Evolutionary conservation across 2,113 vertebrate species (phyloP).

Genomic region (Barnardius zonarius): DNA sequence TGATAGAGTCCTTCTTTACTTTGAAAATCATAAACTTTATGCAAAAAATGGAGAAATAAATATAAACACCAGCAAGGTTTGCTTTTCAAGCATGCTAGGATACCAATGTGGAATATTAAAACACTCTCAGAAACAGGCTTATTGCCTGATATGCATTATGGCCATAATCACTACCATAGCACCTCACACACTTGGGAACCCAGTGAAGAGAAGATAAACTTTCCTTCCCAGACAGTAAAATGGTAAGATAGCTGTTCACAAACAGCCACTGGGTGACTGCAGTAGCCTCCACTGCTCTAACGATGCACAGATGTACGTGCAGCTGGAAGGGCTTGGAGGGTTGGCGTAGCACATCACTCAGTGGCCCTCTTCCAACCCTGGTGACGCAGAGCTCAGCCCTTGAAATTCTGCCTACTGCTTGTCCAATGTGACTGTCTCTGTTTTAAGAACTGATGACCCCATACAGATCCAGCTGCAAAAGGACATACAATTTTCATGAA

Average conservation of each 20-base stretch:
- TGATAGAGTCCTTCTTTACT: background rate
- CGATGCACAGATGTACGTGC: background rate
- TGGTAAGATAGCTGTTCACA: background rate
- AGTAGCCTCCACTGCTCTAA: background rate
- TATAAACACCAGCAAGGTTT: background rate
- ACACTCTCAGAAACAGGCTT: background rate
- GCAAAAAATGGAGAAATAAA: background rate
- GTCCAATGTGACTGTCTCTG: background rate
- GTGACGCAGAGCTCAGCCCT: background rate
- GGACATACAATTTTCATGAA: background rate
- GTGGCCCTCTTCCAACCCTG: background rate
- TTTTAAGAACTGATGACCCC: background rate
- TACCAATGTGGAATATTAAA: background rate
- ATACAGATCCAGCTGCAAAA: background rate
- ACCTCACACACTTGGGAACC: background rate
- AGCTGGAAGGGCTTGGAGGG: background rate
- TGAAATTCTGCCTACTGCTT: background rate
- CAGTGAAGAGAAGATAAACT: background rate
- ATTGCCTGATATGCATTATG: background rate
- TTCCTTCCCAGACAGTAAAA: background rate
- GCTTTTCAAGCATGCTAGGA: background rate
- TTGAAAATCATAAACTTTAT: background rate
- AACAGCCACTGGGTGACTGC: background rate
- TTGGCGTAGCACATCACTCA: fast-evolving
- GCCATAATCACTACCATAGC: background rate